phyloP scores from a whole-genome alignment of 2,113 vertebrate genomes.

The Anoura caudifer region DNA sequence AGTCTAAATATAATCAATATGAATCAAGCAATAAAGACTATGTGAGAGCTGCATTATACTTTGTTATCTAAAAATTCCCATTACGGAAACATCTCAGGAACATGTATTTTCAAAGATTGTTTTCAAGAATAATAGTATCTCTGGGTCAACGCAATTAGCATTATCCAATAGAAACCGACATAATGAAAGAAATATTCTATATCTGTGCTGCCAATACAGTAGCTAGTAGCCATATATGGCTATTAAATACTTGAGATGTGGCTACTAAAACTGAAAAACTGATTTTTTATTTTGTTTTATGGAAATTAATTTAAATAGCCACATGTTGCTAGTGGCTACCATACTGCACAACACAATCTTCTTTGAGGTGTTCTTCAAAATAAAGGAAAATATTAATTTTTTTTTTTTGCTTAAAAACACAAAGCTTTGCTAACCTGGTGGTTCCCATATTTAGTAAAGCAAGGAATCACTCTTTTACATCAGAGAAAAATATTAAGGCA shows the following conservation, averaged over 20 bases:
- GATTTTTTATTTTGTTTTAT: not conserved
- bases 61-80: not conserved
- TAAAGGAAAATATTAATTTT: not conserved
- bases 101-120: not conserved
- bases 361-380: not conserved
- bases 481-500: not conserved
- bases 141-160: not conserved
- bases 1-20: not conserved
- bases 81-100: not conserved
- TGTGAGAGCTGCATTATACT: not conserved
- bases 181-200: not conserved
- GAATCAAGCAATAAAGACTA: conserved; percentile 21
- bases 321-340: not conserved
- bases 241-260: not conserved
- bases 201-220: not conserved
- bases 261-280: not conserved
- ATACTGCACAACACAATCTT: not conserved
- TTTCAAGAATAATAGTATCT: not conserved
- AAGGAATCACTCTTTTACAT: not conserved
- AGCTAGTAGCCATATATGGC: not conserved
- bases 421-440: not conserved
- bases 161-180: not conserved
- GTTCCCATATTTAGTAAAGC: not conserved
- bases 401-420: not conserved
- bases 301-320: not conserved